These are phyloP conservation scores for Pectinophora gossypiella DNA, from an alignment of 1,140 invertebrate species.

Conservation along the genomic window DNA sequence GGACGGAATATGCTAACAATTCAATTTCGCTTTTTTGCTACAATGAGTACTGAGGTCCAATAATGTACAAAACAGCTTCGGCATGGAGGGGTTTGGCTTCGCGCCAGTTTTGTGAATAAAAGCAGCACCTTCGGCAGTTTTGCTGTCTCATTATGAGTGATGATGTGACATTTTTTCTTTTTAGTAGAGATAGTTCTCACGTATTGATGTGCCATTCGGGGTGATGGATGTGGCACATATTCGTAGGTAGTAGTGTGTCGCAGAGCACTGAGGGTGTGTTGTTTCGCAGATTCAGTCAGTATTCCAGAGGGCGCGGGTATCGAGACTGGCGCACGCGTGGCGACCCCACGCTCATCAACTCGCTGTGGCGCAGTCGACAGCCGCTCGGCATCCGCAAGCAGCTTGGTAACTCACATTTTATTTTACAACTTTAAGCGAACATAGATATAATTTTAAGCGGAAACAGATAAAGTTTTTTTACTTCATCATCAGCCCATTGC, in stretches of 20 bases:
- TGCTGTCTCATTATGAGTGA: constrained; percentile 39
- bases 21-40: constrained; percentile 73
- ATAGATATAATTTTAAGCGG: no score
- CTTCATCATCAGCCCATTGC: no score
- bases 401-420: constrained; percentile 76
- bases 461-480: no score
- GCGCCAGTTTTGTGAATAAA: constrained; percentile 40
- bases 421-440: no score
- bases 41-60: constrained; percentile 42
- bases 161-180: constrained; percentile 25
- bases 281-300: constrained; percentile 74
- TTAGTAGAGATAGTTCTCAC: constrained; percentile 21
- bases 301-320: constrained; percentile 77
- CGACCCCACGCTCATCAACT: constrained; percentile 81
- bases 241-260: not conserved
- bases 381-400: constrained; percentile 81
- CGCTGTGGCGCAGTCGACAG: constrained; percentile 81
- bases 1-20: constrained; percentile 65
- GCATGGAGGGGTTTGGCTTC: constrained; percentile 50
- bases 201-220: constrained; percentile 1
- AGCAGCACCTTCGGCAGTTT: constrained; percentile 37
- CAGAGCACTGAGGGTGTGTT: constrained; percentile 17
- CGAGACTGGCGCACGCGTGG: constrained; percentile 80
- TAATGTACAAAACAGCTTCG: constrained; percentile 52
- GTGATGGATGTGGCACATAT: not conserved